phyloP scores from a whole-genome alignment of 1,140 invertebrate genomes.

The Drosophila quadrilineata region DNA sequence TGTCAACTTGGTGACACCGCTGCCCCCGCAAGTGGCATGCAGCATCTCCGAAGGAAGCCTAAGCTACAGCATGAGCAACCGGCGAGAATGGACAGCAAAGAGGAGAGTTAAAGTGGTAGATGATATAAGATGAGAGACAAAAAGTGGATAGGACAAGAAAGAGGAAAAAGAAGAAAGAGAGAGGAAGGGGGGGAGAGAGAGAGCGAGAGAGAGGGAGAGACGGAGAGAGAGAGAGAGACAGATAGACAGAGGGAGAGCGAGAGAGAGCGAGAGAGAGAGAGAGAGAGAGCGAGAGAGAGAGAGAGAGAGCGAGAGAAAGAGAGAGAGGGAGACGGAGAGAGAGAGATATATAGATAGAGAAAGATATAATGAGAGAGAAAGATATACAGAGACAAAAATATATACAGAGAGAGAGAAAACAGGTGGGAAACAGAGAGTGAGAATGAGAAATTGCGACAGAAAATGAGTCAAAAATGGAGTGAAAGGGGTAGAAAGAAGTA shows the following conservation, averaged over 20 bases:
- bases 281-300: background rate
- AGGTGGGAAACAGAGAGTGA: background rate
- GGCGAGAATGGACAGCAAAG: no score
- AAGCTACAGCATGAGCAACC: no score
- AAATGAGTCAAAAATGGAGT: no score
- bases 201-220: background rate
- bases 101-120: no score
- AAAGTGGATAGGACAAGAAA: background rate
- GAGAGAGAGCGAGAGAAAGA: background rate
- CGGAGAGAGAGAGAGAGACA: background rate
- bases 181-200: background rate
- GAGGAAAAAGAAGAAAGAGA: background rate
- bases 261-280: background rate
- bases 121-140: no score
- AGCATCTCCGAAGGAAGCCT: no score
- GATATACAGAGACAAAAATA: no score
- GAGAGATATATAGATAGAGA: background rate
- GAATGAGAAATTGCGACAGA: no score
- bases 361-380: no score
- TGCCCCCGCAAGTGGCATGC: background rate
- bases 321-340: background rate
- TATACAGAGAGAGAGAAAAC: background rate
- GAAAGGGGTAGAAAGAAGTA: no score
- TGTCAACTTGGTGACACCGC: slow-evolving; percentile 20
- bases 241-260: no score